Conservation (phyloP, 2,113 vertebrate species). For the Pachyramphus minor region DNA sequence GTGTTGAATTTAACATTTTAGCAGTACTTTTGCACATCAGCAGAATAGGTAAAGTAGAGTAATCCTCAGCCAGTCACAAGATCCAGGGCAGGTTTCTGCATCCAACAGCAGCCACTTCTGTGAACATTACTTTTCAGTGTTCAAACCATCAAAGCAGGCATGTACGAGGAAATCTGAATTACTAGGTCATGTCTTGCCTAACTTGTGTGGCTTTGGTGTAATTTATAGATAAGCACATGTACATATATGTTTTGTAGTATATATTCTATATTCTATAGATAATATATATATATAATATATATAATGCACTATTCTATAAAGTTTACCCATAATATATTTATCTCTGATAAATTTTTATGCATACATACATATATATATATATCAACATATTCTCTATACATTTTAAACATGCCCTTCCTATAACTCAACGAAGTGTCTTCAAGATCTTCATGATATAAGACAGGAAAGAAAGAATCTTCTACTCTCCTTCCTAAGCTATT, state of each 20-base stretch:
- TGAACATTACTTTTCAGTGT: neutral
- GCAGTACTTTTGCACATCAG: neutral
- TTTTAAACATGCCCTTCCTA: neutral
- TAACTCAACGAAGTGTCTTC: neutral
- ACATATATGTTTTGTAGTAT: neutral
- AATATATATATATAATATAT: too few relatives aligned
- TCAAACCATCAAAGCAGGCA: neutral
- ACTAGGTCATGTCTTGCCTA: neutral
- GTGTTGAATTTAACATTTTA: neutral
- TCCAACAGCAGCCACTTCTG: neutral
- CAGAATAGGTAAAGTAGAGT: neutral
- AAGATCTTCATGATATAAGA: neutral
- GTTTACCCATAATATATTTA: neutral
- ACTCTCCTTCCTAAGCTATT: neutral
- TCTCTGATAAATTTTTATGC: neutral
- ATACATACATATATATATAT: neutral
- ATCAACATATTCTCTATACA: neutral
- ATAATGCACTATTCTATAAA: neutral
- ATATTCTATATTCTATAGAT: neutral
- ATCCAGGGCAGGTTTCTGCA: neutral
- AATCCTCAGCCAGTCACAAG: neutral
- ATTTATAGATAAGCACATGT: neutral
- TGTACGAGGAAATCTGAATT: neutral
- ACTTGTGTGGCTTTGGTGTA: neutral
- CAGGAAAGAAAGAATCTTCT: neutral